These are phyloP conservation scores for Rhynchotus rufescens DNA, from an alignment of 2,797 vertebrate species.

Conservation along the genomic window DNA sequence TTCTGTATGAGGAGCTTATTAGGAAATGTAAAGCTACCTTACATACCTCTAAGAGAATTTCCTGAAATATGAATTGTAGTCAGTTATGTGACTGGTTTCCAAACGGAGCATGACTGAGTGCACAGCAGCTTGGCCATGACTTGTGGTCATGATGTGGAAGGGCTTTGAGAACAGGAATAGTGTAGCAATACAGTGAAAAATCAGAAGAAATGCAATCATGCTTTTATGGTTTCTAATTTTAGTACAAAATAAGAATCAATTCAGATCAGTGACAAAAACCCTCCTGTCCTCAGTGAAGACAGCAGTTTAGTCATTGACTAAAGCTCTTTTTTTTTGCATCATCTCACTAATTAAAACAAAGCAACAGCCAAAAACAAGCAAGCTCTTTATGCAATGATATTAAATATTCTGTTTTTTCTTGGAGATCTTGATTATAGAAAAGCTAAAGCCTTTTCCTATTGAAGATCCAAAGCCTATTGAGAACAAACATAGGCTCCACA, in stretches of 20 bases:
- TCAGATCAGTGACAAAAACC: not conserved
- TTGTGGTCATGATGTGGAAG: not conserved
- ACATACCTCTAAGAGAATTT: not conserved
- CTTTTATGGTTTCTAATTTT: not conserved
- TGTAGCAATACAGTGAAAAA: not conserved
- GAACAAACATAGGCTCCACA: not conserved
- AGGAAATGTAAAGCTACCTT: not conserved
- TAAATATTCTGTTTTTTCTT: not conserved
- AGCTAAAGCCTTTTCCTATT: not conserved
- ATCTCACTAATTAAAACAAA: not conserved
- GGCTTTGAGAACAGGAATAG: not conserved
- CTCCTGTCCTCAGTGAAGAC: not conserved
- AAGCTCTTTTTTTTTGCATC: not conserved
- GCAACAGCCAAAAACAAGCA: not conserved
- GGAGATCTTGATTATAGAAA: not conserved
- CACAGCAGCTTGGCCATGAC: not conserved
- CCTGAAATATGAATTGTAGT: not conserved
- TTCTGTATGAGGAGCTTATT: accelerated
- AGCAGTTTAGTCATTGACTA: not conserved
- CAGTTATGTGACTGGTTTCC: not conserved
- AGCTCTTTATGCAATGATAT: not conserved
- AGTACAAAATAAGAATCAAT: not conserved
- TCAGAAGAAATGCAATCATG: not conserved
- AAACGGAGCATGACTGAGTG: not conserved
- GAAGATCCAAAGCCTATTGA: not conserved